These are phyloP conservation scores for Graptemys geographica DNA, from an alignment of 2,797 vertebrate species.

Conservation along the genomic window DNA sequence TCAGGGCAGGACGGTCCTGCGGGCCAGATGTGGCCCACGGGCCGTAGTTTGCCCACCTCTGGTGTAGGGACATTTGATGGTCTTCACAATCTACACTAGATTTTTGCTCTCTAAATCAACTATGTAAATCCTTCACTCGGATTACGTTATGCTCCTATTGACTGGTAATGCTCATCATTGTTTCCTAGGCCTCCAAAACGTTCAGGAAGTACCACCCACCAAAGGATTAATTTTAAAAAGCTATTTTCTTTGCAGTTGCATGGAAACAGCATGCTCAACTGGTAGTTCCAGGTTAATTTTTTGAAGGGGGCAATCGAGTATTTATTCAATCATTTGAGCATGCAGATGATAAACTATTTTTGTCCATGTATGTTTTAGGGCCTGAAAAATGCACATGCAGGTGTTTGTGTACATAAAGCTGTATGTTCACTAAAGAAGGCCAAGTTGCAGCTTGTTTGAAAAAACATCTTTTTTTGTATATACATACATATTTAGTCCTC, in stretches of 20 bases:
- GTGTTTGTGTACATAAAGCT: background rate
- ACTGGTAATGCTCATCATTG: background rate
- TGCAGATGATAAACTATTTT: background rate
- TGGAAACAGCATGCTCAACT: background rate
- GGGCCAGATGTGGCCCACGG: too few species aligned
- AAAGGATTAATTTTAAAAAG: background rate
- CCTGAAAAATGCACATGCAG: background rate
- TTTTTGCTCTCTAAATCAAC: background rate
- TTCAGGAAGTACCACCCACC: background rate
- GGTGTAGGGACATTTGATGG: background rate
- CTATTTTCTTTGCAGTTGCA: background rate
- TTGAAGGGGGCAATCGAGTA: background rate
- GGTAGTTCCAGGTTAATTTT: background rate
- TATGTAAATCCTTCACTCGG: background rate
- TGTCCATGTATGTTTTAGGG: too few species aligned
- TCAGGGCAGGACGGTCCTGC: too few species aligned
- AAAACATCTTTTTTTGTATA: background rate
- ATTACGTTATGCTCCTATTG: background rate
- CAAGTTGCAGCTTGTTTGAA: background rate
- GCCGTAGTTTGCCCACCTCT: background rate
- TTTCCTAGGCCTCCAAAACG: background rate
- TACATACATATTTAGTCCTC: background rate
- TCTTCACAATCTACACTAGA: background rate
- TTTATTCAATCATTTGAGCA: background rate
- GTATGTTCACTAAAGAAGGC: background rate